phyloP scores from a whole-genome alignment of 1,140 invertebrate genomes.

The Ridgeia piscesae region DNA sequence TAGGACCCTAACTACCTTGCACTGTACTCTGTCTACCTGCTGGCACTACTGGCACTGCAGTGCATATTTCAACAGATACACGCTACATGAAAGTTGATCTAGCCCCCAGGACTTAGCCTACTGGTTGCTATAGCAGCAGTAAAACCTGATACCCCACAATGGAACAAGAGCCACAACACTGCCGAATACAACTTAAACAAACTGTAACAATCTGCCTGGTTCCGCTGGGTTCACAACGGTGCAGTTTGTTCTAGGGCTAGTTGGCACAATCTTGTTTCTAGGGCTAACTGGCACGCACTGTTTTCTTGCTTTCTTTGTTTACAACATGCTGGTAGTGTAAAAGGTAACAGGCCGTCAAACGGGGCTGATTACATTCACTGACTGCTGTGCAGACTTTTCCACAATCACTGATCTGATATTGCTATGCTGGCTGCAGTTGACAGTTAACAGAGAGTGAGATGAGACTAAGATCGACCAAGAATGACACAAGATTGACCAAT shows the following conservation, averaged over 20 bases:
- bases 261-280: background rate
- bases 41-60: background rate
- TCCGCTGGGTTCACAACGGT: background rate
- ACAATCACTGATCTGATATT: no score
- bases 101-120: background rate
- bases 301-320: no score
- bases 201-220: background rate
- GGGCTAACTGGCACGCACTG: no score
- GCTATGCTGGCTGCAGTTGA: no score
- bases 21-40: no score
- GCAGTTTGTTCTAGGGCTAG: background rate
- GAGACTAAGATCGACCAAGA: no score
- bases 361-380: background rate
- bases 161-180: background rate
- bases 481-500: no score
- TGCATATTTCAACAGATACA: background rate
- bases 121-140: background rate
- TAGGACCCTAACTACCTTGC: no score
- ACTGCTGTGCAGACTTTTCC: background rate
- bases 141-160: background rate
- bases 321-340: background rate
- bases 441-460: no score
- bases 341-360: background rate
- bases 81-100: background rate
- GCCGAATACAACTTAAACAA: background rate